phyloP scores from a whole-genome alignment of 2,113 vertebrate species.

The Thinocorus orbignyianus region DNA sequence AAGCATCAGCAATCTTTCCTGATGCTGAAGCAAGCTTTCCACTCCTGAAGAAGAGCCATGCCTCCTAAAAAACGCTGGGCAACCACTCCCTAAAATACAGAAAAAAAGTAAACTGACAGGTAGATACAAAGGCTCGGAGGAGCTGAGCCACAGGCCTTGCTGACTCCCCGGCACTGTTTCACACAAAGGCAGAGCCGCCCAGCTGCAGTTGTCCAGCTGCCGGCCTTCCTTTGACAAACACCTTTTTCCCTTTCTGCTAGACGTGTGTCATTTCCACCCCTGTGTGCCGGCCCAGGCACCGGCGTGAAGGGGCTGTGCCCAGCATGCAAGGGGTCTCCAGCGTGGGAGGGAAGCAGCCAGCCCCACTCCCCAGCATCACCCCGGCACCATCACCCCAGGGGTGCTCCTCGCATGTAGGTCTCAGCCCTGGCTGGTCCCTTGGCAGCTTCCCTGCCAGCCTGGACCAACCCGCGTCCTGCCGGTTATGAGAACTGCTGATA shows the following conservation, averaged over 20 bases:
- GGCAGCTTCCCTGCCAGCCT: not conserved
- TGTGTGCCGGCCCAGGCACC: not conserved
- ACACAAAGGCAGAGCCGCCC: slow-evolving; percentile 21
- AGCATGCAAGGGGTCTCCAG: not conserved
- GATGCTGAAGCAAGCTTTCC: not conserved
- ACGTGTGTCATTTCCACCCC: slow-evolving; percentile 48
- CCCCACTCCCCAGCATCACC: not conserved
- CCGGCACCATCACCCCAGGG: not conserved
- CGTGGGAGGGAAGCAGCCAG: not conserved
- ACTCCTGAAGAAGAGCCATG: not conserved
- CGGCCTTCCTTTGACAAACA: slow-evolving; percentile 44
- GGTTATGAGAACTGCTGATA: not conserved
- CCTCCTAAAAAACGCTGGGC: not conserved
- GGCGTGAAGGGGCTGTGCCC: rapidly evolving
- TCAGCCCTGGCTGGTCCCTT: not conserved
- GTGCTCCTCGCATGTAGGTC: not conserved
- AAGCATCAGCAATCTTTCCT: not conserved
- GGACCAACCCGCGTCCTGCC: not conserved
- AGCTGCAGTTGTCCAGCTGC: slow-evolving; percentile 18
- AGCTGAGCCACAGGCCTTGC: not conserved
- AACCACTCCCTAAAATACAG: not conserved
- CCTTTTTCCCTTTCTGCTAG: slow-evolving; percentile 41
- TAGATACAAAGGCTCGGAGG: not conserved
- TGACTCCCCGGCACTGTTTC: not conserved
- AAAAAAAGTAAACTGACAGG: not conserved